Evolutionary conservation across 37 sponge, comb jelly and placozoan genomes (phyloP).

Genomic region (Diacarnus erythraeanus): DNA sequence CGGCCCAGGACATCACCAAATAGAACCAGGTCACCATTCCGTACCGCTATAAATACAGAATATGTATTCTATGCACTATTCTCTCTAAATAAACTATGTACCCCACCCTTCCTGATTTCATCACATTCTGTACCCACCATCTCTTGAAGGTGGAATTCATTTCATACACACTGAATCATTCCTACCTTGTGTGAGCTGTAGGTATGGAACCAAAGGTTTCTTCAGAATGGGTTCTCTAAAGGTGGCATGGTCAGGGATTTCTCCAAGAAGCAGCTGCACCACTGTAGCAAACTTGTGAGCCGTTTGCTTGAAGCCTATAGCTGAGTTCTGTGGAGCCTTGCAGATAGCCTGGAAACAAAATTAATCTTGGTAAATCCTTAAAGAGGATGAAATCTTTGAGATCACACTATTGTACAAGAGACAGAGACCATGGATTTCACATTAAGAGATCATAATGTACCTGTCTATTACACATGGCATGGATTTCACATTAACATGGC

Average conservation of each 20-base stretch:
- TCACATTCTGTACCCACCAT: too few species aligned
- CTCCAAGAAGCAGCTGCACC: slow-evolving; percentile 94
- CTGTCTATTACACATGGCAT: too few species aligned
- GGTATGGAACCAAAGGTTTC: slow-evolving; percentile 87
- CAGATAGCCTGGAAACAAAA: slow-evolving; percentile 77
- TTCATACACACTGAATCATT: too few species aligned
- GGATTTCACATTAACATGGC: neutral
- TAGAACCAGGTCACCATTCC: slow-evolving; percentile 83
- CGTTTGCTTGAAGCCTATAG: slow-evolving; percentile 95
- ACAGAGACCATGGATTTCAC: too few species aligned
- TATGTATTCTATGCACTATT: neutral
- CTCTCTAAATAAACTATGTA: too few species aligned
- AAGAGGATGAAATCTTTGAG: neutral
- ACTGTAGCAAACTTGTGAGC: slow-evolving; percentile 88
- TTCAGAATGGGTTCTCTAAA: slow-evolving; percentile 86
- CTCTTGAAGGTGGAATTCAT: too few species aligned
- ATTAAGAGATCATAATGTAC: too few species aligned
- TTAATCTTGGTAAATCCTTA: neutral
- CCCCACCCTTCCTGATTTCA: too few species aligned
- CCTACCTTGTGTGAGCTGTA: slow-evolving; percentile 85
- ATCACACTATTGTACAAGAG: too few species aligned
- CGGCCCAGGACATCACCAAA: slow-evolving; percentile 75
- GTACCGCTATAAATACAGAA: slow-evolving; percentile 60
- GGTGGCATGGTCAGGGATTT: slow-evolving; percentile 90
- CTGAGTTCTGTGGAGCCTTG: slow-evolving; percentile 94